A percentile compares a stretch with the other conserved stretches of the same genome.
phyloP scores from a whole-genome alignment of 2,888 invertebrate species.

The Plusia festucae region DNA sequence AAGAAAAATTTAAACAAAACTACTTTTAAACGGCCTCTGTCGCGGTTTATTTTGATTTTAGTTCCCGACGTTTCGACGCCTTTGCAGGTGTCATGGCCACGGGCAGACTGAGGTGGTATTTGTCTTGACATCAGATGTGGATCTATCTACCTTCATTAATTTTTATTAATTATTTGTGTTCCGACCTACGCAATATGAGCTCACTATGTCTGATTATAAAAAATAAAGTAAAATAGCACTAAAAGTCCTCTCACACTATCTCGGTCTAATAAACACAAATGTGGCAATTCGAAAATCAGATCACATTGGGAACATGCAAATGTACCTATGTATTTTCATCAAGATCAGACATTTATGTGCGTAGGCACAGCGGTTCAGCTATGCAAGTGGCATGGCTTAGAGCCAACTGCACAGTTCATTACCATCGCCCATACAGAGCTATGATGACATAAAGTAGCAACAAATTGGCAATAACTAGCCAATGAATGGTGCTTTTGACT shows the following conservation, averaged over 20 bases:
- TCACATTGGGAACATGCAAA: constrained; percentile 16
- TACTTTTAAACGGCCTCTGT: too few species aligned
- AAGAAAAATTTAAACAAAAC: too few species aligned
- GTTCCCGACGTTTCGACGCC: too few species aligned
- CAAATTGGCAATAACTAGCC: constrained; percentile 39
- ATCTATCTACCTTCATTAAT: too few species aligned
- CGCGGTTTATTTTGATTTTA: too few species aligned
- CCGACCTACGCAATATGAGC: too few species aligned
- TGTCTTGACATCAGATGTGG: too few species aligned
- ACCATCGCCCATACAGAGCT: constrained; percentile 22
- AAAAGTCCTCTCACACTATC: constrained; percentile 9
- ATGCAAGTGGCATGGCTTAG: constrained; percentile 22
- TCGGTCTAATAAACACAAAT: constrained; percentile 11
- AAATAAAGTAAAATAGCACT: background rate
- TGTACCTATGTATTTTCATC: constrained; percentile 20
- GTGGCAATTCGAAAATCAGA: constrained; percentile 14
- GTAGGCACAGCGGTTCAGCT: too few species aligned
- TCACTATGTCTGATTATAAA: background rate
- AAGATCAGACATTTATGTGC: constrained; percentile 33
- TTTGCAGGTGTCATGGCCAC: too few species aligned
- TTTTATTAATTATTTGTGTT: too few species aligned
- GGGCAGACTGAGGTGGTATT: too few species aligned
- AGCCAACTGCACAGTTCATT: constrained; percentile 24
- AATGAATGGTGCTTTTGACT: constrained; percentile 29
- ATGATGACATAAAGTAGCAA: constrained; percentile 6